These are phyloP conservation scores for Dione vanillae DNA, from an alignment of 2,888 invertebrate species.

Conservation along the genomic window DNA sequence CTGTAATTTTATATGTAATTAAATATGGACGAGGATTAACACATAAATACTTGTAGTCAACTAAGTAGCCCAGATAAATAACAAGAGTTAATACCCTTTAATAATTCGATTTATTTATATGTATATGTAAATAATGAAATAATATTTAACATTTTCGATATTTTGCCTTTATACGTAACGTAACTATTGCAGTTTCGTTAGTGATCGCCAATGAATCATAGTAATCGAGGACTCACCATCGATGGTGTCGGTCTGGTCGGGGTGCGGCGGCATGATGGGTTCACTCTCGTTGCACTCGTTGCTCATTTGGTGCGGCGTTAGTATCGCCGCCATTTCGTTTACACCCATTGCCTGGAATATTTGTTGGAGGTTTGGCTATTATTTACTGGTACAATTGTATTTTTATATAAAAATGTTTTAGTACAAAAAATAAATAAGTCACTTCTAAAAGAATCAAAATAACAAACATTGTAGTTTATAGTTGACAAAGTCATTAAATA, in stretches of 20 bases:
- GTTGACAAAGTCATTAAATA: conserved; percentile 2
- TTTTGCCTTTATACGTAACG: too few relatives aligned
- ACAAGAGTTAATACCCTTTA: background rate
- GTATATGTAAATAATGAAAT: too few relatives aligned
- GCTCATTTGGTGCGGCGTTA: conserved; percentile 85
- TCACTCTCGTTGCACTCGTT: conserved; percentile 86
- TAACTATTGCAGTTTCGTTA: conserved; percentile 29
- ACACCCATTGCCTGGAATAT: conserved; percentile 84
- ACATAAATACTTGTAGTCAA: background rate
- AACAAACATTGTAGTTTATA: too few relatives aligned
- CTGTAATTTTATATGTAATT: background rate
- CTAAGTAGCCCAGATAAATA: background rate
- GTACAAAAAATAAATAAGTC: too few relatives aligned
- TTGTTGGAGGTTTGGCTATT: background rate
- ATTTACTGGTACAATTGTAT: background rate
- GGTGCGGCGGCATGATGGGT: conserved; percentile 85
- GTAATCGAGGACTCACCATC: conserved; percentile 85
- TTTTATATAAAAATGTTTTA: too few relatives aligned
- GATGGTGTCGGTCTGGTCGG: conserved; percentile 89
- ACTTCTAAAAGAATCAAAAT: too few relatives aligned
- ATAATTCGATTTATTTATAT: too few relatives aligned
- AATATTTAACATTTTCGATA: too few relatives aligned
- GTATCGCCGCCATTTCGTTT: conserved; percentile 86
- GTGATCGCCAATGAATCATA: conserved; percentile 44
- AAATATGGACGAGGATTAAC: background rate